A percentile compares a stretch with the other conserved stretches of the same genome.
Evolutionary conservation across 2,888 invertebrate genomes (phyloP).

Genomic region (Acleris cristana): DNA sequence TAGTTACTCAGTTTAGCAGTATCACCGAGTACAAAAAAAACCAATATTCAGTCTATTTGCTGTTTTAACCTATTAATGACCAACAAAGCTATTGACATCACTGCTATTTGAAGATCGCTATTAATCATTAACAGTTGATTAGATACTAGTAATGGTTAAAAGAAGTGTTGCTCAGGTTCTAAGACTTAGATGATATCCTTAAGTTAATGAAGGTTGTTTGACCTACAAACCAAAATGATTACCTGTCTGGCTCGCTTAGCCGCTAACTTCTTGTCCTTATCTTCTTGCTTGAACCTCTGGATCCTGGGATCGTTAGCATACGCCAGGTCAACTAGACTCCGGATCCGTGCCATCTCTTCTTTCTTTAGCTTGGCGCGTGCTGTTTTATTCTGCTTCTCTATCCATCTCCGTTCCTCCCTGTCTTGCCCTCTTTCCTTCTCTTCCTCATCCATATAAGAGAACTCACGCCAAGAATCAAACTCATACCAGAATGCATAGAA

Average conservation of each 20-base stretch:
- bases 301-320: constrained; percentile 98
- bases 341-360: constrained; percentile 97
- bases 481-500: constrained; percentile 99
- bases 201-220: too few species aligned
- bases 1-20: too few species aligned
- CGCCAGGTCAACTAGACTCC: constrained; percentile 95
- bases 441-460: constrained; percentile 99
- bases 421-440: constrained; percentile 99
- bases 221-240: too few species aligned
- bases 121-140: too few species aligned
- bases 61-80: too few species aligned
- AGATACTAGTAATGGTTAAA: too few species aligned
- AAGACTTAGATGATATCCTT: too few species aligned
- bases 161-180: too few species aligned
- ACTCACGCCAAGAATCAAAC: constrained; percentile 99
- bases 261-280: constrained; percentile 94
- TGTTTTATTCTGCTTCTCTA: constrained; percentile 98
- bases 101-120: too few species aligned
- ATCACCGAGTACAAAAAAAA: too few species aligned
- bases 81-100: too few species aligned
- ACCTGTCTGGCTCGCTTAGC: constrained; percentile 93
- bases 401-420: constrained; percentile 98
- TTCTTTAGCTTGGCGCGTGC: constrained; percentile 97
- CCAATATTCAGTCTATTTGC: too few species aligned
- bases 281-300: constrained; percentile 95